Base-by-base conservation (phyloP, 2,797 vertebrate genomes). In the Mormyrops attenuatus region DNA sequence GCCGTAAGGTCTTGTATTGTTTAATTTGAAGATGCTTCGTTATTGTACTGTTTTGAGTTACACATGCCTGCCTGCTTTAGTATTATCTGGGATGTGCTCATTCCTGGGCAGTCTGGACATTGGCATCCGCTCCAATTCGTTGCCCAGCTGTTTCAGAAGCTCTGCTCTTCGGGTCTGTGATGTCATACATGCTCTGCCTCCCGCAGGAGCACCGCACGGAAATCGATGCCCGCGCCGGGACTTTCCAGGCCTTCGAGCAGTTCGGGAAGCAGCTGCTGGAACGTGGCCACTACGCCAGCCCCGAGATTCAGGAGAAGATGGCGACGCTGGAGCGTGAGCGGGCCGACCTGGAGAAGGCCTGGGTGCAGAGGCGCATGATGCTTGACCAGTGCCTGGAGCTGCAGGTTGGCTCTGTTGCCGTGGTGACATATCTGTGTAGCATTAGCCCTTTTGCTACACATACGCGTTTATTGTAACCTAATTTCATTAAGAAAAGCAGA, bases 171-270 rank as follows among this genome's bases (percentile, higher is more conserved):
- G n/a, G n/a, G 9, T 44, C 55, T 49, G 60, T 30, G 17, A 22
- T 34, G 20, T 66, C 52, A 17, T 34, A 15, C 15, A n/a, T 44
- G 13, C 34, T 87, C 3, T 41, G 34, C 53, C 44, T 15, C 52
- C 86, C 6, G 0, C 93, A 99, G 99, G 98, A 99, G 8, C 99
- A 99, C 94, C 98, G 99, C 87, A 99, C 99, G 0, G 99, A 99
- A 95, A 99, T 99, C 0, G 99, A 99, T 85, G 99, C 99, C 89
- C 97, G 99, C 13, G 95, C 97, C 41, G 99, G 99, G 77, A 99
- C 99, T 90, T 99, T 99, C 96, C 99, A 99, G 94, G 97, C 98
- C 3, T 99, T 99, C 88, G 98, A 99, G 88, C 98, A 99, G 94
- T 99, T 98, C 88, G 98, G 99, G 6, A 98, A 99, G 91, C 98